Base-by-base conservation (phyloP, 2,113 vertebrate species). In the Oryctolagus cuniculus region DNA sequence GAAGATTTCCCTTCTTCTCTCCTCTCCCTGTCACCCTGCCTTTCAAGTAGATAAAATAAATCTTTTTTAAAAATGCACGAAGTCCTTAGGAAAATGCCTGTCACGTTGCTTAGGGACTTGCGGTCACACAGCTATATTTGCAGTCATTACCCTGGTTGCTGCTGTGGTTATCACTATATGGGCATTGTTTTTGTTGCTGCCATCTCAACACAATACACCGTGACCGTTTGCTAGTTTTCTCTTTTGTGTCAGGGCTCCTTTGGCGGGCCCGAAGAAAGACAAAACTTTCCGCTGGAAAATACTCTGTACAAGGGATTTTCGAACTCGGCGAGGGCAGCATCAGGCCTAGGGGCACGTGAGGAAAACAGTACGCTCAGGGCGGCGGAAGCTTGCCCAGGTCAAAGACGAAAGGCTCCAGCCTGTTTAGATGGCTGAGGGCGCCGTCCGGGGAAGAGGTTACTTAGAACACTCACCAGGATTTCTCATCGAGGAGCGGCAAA, bases 131-230 rank as follows among this genome's bases (percentile, higher is more conserved):
- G 44, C 29, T 49, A 4, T 34, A 21, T 3, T 2, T 61, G 24
- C 27, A 29, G 49, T 67, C 10, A 24, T 13, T 24, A n/a, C 16
- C n/a, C 12, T n/a, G 4, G 25, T 29, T 22, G 31, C 12, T 83
- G 64, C 4, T 21, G 0, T 34, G 49, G 3, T 38, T 24, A 25
- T 27, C 17, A 16, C 1, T 7, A 7, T 13, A 25, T 5, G 38
- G 12, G 44, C 44, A 8, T 44, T 44, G 44, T 44, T 44, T 7
- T 44, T 44, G 44, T 44, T 44, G 44, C 44, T 44, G 44, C 44
- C 44, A 44, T 44, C 44, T 44, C 44, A 7, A 8, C 44, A 44
- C 44, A 44, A 8, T 5, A n/a, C 58, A 17, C 15, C 24, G 21
- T n/a, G 44, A 31, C 49, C 66, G 16, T 51, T 11, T 27, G 11